These are phyloP conservation scores for Chiroxiphia lanceolata DNA, from an alignment of 2,797 vertebrate species.

Conservation along the genomic window DNA sequence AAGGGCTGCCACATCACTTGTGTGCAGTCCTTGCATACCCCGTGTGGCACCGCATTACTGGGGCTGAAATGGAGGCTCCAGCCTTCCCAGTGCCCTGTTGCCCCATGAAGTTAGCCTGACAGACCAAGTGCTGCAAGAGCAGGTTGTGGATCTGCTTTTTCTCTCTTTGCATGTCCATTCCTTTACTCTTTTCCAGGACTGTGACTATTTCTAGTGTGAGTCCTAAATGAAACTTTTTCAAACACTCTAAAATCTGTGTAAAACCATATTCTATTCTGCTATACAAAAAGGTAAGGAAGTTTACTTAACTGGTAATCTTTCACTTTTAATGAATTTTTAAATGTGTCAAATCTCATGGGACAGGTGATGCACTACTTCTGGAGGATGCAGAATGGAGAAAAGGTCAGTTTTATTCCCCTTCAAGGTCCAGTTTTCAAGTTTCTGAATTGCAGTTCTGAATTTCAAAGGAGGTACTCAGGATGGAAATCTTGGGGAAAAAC, in stretches of 20 bases:
- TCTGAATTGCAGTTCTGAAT: neutral
- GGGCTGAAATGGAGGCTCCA: neutral
- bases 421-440: neutral
- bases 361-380: neutral
- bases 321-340: neutral
- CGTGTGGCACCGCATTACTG: neutral
- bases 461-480: neutral
- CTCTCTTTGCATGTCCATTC: neutral
- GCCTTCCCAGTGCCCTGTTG: fast-evolving
- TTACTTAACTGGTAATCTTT: neutral
- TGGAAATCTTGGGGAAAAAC: neutral
- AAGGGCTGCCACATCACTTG: neutral
- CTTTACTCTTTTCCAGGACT: neutral
- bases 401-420: neutral
- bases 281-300: neutral
- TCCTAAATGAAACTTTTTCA: neutral
- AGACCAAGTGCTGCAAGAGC: neutral
- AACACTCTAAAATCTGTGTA: neutral
- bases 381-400: neutral
- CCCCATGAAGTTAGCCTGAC: neutral
- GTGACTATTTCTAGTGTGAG: neutral
- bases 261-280: neutral
- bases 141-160: neutral
- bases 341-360: neutral
- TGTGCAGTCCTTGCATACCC: fast-evolving